Conservation (phyloP, 2,888 invertebrate genomes). For the Drepanosiphum platanoidis region DNA sequence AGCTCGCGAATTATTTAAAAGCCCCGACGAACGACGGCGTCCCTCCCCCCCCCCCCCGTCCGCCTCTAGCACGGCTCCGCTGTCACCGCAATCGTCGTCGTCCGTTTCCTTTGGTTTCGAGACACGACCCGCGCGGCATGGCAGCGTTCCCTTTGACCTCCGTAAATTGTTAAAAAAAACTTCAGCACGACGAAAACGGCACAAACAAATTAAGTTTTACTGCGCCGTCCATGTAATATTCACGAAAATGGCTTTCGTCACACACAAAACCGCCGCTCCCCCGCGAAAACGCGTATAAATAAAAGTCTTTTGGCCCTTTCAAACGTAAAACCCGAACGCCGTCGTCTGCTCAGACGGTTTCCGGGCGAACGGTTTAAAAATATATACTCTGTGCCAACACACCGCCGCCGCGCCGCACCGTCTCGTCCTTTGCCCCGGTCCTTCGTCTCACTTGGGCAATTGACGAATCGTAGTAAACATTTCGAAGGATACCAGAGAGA, state of each 20-base stretch:
- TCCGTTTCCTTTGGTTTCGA: background rate
- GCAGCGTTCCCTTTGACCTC: slow-evolving; percentile 32
- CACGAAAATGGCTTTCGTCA: slow-evolving; percentile 27
- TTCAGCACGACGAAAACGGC: slow-evolving; percentile 1
- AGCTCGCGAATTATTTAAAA: slow-evolving; percentile 8
- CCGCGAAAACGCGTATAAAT: background rate
- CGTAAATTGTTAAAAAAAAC: slow-evolving; percentile 34
- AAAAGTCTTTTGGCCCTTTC: background rate
- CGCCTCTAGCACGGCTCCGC: background rate
- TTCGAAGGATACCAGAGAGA: no score
- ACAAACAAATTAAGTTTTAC: slow-evolving; percentile 36
- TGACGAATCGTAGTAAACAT: slow-evolving; percentile 20
- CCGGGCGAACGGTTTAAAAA: slow-evolving; percentile 7
- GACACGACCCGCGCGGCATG: background rate
- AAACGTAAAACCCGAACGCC: slow-evolving; percentile 21
- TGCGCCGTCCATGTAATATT: slow-evolving; percentile 4
- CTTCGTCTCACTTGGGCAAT: background rate
- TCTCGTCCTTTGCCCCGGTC: background rate
- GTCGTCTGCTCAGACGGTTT: background rate
- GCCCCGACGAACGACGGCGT: background rate
- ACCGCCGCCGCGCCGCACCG: no score
- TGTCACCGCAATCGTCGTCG: background rate
- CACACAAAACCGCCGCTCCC: background rate
- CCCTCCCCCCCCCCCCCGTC: background rate
- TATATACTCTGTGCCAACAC: background rate